Base-by-base conservation (phyloP, 2,888 invertebrate genomes). In the Norana najaformis region DNA sequence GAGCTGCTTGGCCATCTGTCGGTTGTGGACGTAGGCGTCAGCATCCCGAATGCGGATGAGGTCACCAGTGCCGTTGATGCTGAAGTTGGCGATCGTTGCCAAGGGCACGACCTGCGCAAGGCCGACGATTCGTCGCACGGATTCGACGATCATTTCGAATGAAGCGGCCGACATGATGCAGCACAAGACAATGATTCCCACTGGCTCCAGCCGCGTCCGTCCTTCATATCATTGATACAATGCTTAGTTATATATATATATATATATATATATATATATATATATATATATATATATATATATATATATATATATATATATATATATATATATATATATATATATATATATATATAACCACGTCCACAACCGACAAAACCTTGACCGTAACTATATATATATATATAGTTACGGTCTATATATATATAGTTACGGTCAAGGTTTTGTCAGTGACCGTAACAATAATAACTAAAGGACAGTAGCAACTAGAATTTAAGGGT, bases 121-220 rank as follows among this genome's bases (percentile, higher is more conserved):
- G 8, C 90, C 91, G 30, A 94, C 90, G 20, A 95, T 95, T 47
- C 93, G 94, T 89, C 93, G 93, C 4, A 95, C 91, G 11, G 95
- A 94, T 91, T 94, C 94, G 18, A 94, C 93, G 36, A 95, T 91
- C 92, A 92, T 92, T 90, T 94, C 94, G 8, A 95, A 92, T 88
- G 93, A 93, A 3, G 95, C 94, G 89, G 94, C 93, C 34, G 94
- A 94, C 95, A 95, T 95, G 23, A 95, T 93, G 37, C 94, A 94
- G 89, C 94, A 93, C 85, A 95, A 93, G 53, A 95, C 93, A 83
- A 95, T 93, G 90, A 94, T 92, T 23, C 94, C 93, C 36, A 95
- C 91, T 0, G 95, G 95, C 91, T 95, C 94, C 13, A 95, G 92
- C 36, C 94, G 92, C 35, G 95, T 95, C 35, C 94, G 88, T 37